phyloP scores from a whole-genome alignment of 2,113 vertebrate species.

The Sciurus niger region DNA sequence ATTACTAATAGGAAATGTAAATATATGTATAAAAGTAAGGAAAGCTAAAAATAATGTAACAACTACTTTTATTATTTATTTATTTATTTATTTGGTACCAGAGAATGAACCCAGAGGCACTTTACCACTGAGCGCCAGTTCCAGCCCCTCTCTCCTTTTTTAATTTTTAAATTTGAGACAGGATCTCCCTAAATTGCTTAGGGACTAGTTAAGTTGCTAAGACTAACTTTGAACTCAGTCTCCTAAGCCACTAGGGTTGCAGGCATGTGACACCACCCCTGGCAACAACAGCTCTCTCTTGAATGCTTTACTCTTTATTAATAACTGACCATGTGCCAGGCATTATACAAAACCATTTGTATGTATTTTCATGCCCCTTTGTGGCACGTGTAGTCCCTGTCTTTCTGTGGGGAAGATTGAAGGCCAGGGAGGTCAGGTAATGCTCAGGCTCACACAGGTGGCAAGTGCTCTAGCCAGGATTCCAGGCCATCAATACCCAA shows the following conservation, averaged over 20 bases:
- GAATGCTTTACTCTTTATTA: background rate
- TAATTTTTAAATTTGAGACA: no score
- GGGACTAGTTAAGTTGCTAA: no score
- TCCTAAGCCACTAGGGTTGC: no score
- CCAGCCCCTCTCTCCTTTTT: no score
- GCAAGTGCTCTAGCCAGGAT: background rate
- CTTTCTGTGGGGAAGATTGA: background rate
- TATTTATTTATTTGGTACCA: no score
- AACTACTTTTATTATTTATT: no score
- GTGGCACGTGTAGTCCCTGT: background rate
- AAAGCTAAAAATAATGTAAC: background rate
- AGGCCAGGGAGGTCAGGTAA: background rate
- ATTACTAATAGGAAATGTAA: background rate
- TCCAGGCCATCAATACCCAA: background rate
- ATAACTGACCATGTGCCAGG: background rate
- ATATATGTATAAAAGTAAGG: background rate
- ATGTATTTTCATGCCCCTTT: background rate
- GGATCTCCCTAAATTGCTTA: no score
- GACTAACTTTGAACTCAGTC: no score
- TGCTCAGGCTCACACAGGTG: background rate
- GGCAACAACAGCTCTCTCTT: background rate
- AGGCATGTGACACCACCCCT: no score
- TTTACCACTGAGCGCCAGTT: no score
- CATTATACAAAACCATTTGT: background rate
- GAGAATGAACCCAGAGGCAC: no score